A percentile compares a stretch with the other conserved stretches of the same genome.
These are phyloP conservation scores for Geococcyx californianus DNA, from an alignment of 2,113 vertebrate genomes.

Conservation along the genomic window DNA sequence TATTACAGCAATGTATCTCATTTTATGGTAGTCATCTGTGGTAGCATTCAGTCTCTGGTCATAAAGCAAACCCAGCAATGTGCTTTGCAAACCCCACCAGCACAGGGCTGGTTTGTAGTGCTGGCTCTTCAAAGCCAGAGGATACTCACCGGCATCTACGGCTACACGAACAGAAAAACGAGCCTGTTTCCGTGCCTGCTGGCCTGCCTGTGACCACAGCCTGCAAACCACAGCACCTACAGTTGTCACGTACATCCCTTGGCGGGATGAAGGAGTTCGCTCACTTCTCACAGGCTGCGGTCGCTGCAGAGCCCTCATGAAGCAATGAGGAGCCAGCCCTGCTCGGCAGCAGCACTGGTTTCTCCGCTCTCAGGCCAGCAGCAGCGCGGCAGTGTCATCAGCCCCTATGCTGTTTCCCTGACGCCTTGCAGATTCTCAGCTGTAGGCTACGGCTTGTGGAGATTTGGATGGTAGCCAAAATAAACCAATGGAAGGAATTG, in stretches of 20 bases:
- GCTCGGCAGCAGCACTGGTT: accelerated
- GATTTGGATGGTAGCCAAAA: neutral
- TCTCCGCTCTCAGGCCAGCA: accelerated
- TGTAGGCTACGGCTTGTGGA: neutral
- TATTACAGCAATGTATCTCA: constrained; percentile 52
- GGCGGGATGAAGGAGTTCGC: accelerated
- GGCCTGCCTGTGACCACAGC: neutral
- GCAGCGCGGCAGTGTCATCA: accelerated
- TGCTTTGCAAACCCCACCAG: neutral
- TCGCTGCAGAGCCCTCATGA: neutral
- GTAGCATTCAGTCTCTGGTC: neutral
- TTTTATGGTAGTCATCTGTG: constrained; percentile 16
- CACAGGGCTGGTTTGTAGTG: neutral
- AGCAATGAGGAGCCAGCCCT: neutral
- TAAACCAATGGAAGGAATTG: neutral
- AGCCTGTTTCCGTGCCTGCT: neutral
- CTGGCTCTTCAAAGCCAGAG: neutral
- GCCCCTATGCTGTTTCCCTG: neutral
- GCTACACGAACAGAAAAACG: accelerated
- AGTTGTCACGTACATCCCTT: accelerated
- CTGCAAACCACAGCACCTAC: neutral
- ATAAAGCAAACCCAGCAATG: neutral
- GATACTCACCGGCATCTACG: neutral
- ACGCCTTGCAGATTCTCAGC: accelerated
- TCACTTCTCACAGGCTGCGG: accelerated